Conservation (phyloP, 2,113 vertebrate genomes). For the Scomber japonicus region DNA sequence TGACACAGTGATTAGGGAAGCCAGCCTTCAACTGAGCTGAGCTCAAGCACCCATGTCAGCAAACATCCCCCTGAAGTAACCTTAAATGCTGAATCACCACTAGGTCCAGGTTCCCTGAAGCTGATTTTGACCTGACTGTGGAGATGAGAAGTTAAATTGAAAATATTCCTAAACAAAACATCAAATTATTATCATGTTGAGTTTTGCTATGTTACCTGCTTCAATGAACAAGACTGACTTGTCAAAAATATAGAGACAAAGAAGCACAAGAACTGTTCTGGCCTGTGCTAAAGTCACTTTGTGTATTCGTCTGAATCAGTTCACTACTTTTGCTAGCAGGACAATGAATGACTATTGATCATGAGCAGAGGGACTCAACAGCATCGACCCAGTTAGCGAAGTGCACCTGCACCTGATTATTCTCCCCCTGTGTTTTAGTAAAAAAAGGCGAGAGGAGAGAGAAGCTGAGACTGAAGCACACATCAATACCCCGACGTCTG, state of each 20-base stretch:
- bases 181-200: slow-evolving; percentile 7
- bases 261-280: background rate
- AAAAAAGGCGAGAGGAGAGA: background rate
- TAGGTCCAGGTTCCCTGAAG: slow-evolving; percentile 12
- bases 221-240: background rate
- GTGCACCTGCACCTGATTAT: slow-evolving; percentile 28
- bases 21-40: slow-evolving; percentile 29
- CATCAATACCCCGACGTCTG: slow-evolving; percentile 14
- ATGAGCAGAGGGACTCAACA: slow-evolving; percentile 4
- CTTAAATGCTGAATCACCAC: slow-evolving; percentile 26
- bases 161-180: background rate
- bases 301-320: slow-evolving; percentile 25
- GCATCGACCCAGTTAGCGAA: slow-evolving; percentile 18
- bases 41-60: slow-evolving; percentile 33
- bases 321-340: slow-evolving; percentile 15
- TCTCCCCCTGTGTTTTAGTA: slow-evolving; percentile 14
- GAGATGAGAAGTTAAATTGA: background rate
- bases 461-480: slow-evolving; percentile 22
- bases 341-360: background rate
- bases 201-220: slow-evolving; percentile 28
- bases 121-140: slow-evolving; percentile 10
- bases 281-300: background rate
- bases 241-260: slow-evolving; percentile 20
- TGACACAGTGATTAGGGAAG: slow-evolving; percentile 28
- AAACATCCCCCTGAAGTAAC: slow-evolving; percentile 41